Evolutionary conservation across 2,888 invertebrate genomes (phyloP).

Genomic region (Eilema griseolum): DNA sequence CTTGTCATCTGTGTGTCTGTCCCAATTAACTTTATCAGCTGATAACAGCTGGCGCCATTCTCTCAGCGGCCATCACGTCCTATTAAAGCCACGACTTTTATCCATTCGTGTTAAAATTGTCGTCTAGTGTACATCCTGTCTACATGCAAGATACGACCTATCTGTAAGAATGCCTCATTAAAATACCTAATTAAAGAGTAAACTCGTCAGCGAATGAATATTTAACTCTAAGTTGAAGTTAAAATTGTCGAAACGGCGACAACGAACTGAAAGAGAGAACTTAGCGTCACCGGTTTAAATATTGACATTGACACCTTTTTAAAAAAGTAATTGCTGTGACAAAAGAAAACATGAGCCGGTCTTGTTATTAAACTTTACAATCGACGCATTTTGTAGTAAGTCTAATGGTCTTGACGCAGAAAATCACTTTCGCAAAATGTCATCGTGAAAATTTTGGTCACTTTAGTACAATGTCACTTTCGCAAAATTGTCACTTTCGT

Average conservation of each 20-base stretch:
- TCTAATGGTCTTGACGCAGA: too few relatives aligned
- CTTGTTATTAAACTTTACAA: background rate
- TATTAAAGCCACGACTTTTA: constrained; percentile 42
- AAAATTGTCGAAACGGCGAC: background rate
- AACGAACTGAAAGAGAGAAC: background rate
- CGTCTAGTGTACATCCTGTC: constrained; percentile 26
- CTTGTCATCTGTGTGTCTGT: constrained; percentile 41
- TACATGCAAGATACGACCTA: background rate
- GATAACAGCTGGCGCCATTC: constrained; percentile 66
- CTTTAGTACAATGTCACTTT: too few relatives aligned
- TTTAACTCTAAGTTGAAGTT: background rate
- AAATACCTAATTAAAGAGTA: background rate
- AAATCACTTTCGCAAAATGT: too few relatives aligned
- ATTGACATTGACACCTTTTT: constrained; percentile 1
- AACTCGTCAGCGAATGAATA: background rate
- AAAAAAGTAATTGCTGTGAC: background rate
- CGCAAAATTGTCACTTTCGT: too few relatives aligned
- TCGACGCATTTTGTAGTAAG: background rate
- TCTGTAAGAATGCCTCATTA: background rate
- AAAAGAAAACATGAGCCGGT: background rate
- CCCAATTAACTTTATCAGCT: constrained; percentile 67
- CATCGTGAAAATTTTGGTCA: background rate
- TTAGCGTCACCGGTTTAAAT: background rate
- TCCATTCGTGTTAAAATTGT: constrained; percentile 18
- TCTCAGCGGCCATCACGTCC: constrained; percentile 18